Evolutionary conservation across 2,888 invertebrate genomes (phyloP).

Genomic region (Melinaea marsaeus): DNA sequence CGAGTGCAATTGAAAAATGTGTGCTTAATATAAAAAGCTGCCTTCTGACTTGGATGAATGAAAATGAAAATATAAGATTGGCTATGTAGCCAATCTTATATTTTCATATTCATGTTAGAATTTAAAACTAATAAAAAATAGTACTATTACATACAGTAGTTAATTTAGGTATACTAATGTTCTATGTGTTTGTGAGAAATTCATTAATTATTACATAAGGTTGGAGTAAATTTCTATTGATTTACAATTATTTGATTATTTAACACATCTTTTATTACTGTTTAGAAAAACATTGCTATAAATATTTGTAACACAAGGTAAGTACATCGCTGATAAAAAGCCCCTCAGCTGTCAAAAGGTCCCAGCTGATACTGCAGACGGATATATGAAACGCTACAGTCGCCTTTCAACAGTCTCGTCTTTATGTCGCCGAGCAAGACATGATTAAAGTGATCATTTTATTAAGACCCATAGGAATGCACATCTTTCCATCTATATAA

Average conservation of each 20-base stretch:
- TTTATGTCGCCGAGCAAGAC: conserved; percentile 55
- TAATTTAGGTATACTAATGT: no score
- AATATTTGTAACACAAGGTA: background rate
- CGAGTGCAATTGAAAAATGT: conserved; percentile 1
- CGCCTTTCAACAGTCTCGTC: conserved; percentile 49
- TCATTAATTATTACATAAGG: no score
- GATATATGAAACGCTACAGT: conserved; percentile 51
- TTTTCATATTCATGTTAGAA: background rate
- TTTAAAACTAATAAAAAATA: no score
- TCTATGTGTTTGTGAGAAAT: no score
- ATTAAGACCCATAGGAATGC: conserved; percentile 34
- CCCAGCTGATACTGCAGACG: conserved; percentile 50
- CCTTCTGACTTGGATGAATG: no score
- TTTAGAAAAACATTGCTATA: no score
- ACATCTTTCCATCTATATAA: conserved; percentile 12
- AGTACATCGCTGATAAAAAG: conserved; percentile 21
- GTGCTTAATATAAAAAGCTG: background rate
- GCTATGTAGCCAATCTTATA: background rate
- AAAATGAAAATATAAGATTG: no score
- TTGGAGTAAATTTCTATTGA: no score
- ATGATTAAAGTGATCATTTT: conserved; percentile 55
- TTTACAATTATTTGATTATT: no score
- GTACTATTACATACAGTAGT: no score
- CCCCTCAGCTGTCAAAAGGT: conserved; percentile 49
- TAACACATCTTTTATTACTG: no score